These are phyloP conservation scores for Anthopleura xanthogrammica DNA, from an alignment of 92 coral and sea anemone species.

Conservation along the genomic window DNA sequence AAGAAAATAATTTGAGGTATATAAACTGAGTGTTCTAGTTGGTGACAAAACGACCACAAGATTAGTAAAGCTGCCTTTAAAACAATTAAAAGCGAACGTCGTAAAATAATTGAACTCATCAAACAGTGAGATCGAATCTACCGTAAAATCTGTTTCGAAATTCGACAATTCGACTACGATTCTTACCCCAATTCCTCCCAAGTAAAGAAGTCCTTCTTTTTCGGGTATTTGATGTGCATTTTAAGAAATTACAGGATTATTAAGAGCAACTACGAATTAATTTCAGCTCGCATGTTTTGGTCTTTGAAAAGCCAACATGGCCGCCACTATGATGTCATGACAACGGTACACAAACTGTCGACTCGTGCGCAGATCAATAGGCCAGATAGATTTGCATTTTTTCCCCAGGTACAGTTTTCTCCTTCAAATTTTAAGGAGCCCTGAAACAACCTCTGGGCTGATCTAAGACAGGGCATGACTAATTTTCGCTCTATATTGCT, in stretches of 20 bases:
- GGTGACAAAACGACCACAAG: background rate
- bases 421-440: too few species aligned
- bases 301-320: slow-evolving; percentile 22
- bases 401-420: too few species aligned
- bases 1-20: background rate
- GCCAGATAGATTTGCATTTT: too few species aligned
- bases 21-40: background rate
- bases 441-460: too few species aligned
- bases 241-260: background rate
- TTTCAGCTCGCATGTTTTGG: background rate
- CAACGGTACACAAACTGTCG: slow-evolving; percentile 23
- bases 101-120: background rate
- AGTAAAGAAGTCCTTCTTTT: slow-evolving; percentile 62
- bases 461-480: too few species aligned
- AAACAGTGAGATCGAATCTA: background rate
- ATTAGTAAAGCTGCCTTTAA: background rate
- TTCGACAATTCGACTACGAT: background rate
- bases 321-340: slow-evolving; percentile 19
- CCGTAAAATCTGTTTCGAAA: background rate
- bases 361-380: background rate
- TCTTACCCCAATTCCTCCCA: slow-evolving; percentile 88
- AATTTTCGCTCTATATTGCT: too few species aligned
- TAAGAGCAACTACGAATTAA: background rate
- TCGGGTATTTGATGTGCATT: slow-evolving; percentile 86
- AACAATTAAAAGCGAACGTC: background rate